Evolutionary conservation across 2,888 invertebrate species (phyloP).

Genomic region (Labia minor): DNA sequence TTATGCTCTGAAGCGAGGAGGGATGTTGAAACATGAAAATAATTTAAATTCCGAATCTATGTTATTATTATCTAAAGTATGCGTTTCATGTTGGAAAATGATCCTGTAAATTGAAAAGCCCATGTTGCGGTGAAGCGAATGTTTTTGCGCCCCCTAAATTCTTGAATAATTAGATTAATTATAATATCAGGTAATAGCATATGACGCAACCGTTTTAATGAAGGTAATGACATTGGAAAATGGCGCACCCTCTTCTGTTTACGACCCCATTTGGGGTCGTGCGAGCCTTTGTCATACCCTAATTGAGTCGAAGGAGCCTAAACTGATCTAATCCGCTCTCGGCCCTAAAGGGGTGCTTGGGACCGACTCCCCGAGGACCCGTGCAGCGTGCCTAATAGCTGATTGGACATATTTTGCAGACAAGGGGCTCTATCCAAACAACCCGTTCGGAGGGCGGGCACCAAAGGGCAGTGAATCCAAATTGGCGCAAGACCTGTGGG

Average conservation of each 20-base stretch:
- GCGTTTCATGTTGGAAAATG: not conserved
- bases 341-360: constrained; percentile 13
- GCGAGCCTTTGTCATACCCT: not conserved
- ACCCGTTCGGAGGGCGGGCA: not conserved
- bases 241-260: not conserved
- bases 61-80: too few relatives aligned
- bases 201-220: constrained; percentile 8
- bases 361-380: not conserved
- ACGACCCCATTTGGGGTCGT: not conserved
- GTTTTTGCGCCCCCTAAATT: not conserved
- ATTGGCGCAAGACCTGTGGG: not conserved
- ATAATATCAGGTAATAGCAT: constrained; percentile 2
- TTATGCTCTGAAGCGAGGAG: too few relatives aligned
- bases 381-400: not conserved
- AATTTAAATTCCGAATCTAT: too few relatives aligned
- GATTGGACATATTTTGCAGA: not conserved
- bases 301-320: constrained; percentile 7
- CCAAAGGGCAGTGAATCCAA: not conserved
- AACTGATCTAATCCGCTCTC: not conserved
- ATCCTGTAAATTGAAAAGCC: not conserved
- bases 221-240: constrained; percentile 5
- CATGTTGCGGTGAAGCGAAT: not conserved
- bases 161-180: constrained; percentile 1
- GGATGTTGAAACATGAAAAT: too few relatives aligned
- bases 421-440: not conserved